Base-by-base conservation (phyloP, 2,888 invertebrate species). In the Trichacis sp. region DNA sequence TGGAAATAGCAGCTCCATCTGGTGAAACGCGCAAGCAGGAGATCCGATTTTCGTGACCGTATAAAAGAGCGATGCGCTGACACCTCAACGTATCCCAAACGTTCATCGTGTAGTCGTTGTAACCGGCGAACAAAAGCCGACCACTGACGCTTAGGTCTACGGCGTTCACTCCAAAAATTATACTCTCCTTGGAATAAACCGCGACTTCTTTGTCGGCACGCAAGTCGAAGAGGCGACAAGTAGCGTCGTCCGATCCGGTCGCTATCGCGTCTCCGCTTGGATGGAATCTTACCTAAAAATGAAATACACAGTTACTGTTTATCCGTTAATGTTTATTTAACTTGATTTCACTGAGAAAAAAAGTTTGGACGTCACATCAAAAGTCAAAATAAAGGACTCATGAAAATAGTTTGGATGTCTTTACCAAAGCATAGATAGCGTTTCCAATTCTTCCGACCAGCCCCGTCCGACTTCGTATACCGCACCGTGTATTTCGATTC, bases 211-310 rank as follows among this genome's bases (percentile, higher is more conserved):
- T 93, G 86, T 99, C 99, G 17, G 99, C 98, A 72, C 99, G 89
- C 82, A 99, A 88, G 86, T 99, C 99, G 87, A 97, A 99, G 64
- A 99, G 87, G 8, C 98, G 95, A 85, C 98, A 98, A 54, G 96
- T 95, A 43, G 96, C 93, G 88, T 99, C 99, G 86, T 99, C 99
- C n/a, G 96, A 95, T 17, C 98, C 99, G 18, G 98, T 96, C 47
- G 96, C 98, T 64, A 99, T 93, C 54, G 98, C 97, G 88, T 99
- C 99, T 43, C 99, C 99, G 81, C 97, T 96, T 2, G 99, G 99
- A 88, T 99, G 97, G 88, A 97, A 99, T 85, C 96, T 92, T 51
- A 99, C 97, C 83, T 83, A 57, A 12, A 64, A 49, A 46, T 4
- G 0, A 61, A 17, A 40, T 57, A 1, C 30, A 42, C 30, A 40